Percentiles rank a stretch among this genome's conserved stretches.
Conservation (phyloP, 2,888 invertebrate genomes). For the Chironomus riparius region DNA sequence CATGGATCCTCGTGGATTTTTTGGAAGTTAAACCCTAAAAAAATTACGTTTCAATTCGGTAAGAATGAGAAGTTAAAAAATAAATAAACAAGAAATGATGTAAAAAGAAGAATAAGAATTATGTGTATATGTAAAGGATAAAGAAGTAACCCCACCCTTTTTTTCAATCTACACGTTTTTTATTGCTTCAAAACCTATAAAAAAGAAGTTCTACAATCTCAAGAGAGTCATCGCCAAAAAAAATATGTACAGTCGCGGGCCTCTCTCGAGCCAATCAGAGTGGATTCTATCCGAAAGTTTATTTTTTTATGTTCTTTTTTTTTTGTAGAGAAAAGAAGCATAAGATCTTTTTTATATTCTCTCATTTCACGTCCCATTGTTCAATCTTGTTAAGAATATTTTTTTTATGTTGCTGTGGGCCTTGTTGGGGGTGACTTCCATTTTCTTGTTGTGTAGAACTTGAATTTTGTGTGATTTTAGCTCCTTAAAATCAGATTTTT, state of each 20-base stretch:
- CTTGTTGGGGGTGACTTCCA: no score
- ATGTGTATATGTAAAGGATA: conserved; percentile 10
- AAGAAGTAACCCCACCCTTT: conserved; percentile 15
- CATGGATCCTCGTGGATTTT: background rate
- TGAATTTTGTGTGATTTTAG: no score
- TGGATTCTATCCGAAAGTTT: background rate
- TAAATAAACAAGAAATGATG: background rate
- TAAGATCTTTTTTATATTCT: no score
- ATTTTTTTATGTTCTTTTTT: background rate
- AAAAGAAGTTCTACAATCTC: conserved; percentile 1
- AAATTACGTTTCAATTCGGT: background rate
- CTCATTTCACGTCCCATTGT: no score
- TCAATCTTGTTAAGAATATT: no score
- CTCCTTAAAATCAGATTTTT: no score
- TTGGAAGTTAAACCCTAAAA: background rate
- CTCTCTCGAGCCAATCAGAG: background rate
- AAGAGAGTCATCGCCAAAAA: background rate
- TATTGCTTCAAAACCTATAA: background rate
- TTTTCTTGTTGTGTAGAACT: no score
- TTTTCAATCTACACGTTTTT: background rate
- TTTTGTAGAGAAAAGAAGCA: background rate
- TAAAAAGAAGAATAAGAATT: background rate
- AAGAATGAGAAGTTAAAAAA: background rate
- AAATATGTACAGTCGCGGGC: background rate
- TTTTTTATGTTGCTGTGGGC: no score